Evolutionary conservation across 2,797 vertebrate species (phyloP).

Genomic region (Odontamblyopus lacepedii): DNA sequence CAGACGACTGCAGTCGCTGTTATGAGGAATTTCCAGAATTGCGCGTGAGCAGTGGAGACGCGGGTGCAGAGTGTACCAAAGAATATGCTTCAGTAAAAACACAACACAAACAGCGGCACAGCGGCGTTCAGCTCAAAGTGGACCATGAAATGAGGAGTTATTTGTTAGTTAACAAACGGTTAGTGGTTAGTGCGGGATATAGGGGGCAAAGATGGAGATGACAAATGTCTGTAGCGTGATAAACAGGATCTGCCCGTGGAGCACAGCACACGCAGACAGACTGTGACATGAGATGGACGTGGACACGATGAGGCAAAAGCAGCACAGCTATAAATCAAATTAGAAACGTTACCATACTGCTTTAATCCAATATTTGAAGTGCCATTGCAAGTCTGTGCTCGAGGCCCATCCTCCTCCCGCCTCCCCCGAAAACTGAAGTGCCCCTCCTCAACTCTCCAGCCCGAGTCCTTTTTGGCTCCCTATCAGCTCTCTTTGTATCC

Average conservation of each 20-base stretch:
- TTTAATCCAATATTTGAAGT: constrained; percentile 80
- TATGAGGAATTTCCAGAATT: constrained; percentile 37
- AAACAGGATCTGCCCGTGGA: constrained; percentile 30
- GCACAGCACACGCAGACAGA: constrained; percentile 37
- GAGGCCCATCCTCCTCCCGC: constrained; percentile 76
- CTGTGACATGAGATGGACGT: constrained; percentile 49
- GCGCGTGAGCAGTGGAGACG: constrained; percentile 32
- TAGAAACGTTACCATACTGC: constrained; percentile 84
- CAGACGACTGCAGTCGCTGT: constrained; percentile 45
- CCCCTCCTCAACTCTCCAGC: constrained; percentile 58
- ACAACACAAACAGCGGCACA: constrained; percentile 31
- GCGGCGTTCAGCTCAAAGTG: background rate
- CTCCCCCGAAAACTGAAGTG: constrained; percentile 57
- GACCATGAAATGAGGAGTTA: background rate
- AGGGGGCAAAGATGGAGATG: constrained; percentile 53
- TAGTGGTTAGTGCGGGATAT: constrained; percentile 22
- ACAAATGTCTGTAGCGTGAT: constrained; percentile 50
- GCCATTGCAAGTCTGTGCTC: constrained; percentile 76
- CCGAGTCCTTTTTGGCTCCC: constrained; percentile 63
- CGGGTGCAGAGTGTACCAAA: constrained; percentile 24
- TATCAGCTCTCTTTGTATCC: constrained; percentile 61
- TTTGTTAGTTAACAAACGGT: constrained; percentile 21
- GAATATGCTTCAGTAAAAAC: constrained; percentile 30
- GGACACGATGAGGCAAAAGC: constrained; percentile 63
- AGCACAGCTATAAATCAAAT: constrained; percentile 69